Evolutionary conservation across 1,140 invertebrate species (phyloP).

Genomic region (Wasmannia auropunctata): DNA sequence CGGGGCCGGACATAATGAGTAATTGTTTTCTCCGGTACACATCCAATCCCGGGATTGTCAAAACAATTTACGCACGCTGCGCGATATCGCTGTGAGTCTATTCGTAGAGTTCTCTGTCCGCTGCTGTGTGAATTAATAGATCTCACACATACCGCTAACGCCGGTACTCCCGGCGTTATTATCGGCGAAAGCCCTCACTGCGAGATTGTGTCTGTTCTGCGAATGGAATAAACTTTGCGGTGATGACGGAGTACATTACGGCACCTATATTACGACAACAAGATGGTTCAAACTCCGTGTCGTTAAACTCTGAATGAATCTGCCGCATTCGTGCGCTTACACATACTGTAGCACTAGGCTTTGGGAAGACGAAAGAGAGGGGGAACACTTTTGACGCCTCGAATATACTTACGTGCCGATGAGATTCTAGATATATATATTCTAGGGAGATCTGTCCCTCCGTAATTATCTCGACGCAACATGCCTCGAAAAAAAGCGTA

Average conservation of each 20-base stretch:
- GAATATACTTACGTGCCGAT: not conserved
- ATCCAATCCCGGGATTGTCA: constrained; percentile 25
- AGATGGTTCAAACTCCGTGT: constrained; percentile 15
- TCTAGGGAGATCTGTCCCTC: not conserved
- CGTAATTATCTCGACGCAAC: not conserved
- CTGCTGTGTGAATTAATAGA: constrained; percentile 21
- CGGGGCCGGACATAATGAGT: constrained; percentile 32
- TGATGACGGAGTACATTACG: not conserved
- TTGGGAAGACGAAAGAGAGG: not conserved
- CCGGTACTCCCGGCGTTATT: not conserved
- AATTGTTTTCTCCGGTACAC: constrained; percentile 32
- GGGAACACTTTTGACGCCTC: not conserved
- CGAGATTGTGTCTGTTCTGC: constrained; percentile 37
- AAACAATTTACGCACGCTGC: constrained; percentile 18
- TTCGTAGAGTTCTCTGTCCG: not conserved
- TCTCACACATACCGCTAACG: constrained; percentile 6
- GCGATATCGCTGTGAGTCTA: constrained; percentile 10
- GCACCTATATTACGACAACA: constrained; percentile 7
- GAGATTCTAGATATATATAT: not conserved
- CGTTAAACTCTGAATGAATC: constrained; percentile 55
- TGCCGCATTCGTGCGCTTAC: not conserved
- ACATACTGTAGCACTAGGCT: not conserved
- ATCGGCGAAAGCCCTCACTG: not conserved
- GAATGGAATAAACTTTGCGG: constrained; percentile 12
- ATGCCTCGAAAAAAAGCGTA: not conserved